These are phyloP conservation scores for Etheostoma spectabile DNA, from an alignment of 2,113 vertebrate species.

Conservation along the genomic window DNA sequence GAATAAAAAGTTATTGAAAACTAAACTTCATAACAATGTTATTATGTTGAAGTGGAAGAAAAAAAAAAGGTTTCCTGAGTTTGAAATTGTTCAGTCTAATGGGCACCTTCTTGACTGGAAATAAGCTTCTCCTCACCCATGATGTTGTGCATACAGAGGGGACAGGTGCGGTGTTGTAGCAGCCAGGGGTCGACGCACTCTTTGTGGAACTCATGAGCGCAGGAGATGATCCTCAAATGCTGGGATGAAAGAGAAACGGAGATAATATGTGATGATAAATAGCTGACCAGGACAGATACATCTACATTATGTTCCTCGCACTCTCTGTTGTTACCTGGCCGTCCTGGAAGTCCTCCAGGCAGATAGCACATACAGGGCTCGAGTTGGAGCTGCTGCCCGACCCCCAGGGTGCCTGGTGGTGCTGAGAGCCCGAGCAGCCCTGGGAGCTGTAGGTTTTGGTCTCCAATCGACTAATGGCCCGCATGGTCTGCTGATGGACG, in stretches of 20 bases:
- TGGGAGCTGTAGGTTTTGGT: slow-evolving; percentile 88
- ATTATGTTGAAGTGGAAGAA: not conserved
- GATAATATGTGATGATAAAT: not conserved
- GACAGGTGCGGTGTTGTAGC: slow-evolving; percentile 94
- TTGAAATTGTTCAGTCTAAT: not conserved
- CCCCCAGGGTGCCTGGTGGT: slow-evolving; percentile 80
- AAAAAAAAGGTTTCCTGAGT: not conserved
- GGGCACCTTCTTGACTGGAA: not conserved
- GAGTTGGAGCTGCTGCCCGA: slow-evolving; percentile 94
- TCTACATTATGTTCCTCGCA: not conserved
- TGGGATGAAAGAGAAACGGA: slow-evolving; percentile 60
- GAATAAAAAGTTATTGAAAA: not conserved
- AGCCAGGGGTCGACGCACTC: slow-evolving; percentile 98
- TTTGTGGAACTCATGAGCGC: slow-evolving; percentile 96
- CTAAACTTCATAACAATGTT: not conserved
- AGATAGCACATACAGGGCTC: slow-evolving; percentile 92
- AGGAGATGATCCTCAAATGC: slow-evolving; percentile 96
- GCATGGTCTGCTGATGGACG: slow-evolving; percentile 92
- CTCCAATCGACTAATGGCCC: slow-evolving; percentile 91
- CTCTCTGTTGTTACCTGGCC: slow-evolving; percentile 88
- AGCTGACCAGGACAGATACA: not conserved
- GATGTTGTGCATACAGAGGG: slow-evolving; percentile 99
- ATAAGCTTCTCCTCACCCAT: slow-evolving; percentile 86
- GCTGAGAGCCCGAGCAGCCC: slow-evolving; percentile 78
- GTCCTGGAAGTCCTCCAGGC: slow-evolving; percentile 96